Base-by-base conservation (phyloP, 2,797 vertebrate genomes). In the Channa striata region DNA sequence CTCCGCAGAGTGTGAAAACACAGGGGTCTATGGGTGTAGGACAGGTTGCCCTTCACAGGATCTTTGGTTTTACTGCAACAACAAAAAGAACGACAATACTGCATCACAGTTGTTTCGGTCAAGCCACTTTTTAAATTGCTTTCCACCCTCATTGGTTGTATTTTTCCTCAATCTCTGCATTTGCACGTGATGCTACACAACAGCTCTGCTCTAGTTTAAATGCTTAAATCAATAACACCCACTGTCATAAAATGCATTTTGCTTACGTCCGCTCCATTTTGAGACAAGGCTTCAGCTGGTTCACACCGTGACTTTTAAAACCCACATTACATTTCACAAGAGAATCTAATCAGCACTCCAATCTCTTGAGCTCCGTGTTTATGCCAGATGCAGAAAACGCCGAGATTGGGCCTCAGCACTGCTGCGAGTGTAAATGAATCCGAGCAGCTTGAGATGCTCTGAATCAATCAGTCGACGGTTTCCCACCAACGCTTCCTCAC, bases 291-390 rank as follows among this genome's bases (percentile, higher is more conserved):
- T 12, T 39, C 4, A 39, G 37, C 17, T 57, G 56, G 19, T 59
- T 69, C 51, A 53, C 14, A 68, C 39, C 56, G 58, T 62, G 40
- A 77, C 65, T 82, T 79, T 58, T 54, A 8, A 67, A 74, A 37
- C 57, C 34, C 46, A 67, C 74, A 44, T 74, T 72, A 44, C 16
- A 72, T 76, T 77, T 69, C 20, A 48, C 20, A 43, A 34, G 60
- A 64, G 53, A 78, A 54, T 68, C 51, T 72, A 74, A 85, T 80
- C 80, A 58, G 11, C 16, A 2, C 48, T 59, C 66, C 46, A 54
- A 13, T 72, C 67, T 82, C 60, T 56, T 21, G 23, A 52, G 7
- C 53, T 49, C 42, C 7, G 2, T 58, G 54, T 65, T 72, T 56
- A 56, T 54, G 20, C 42, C 30, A 5, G 30, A 50, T 59, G 57